A percentile compares a stretch with the other conserved stretches of the same genome.
Conservation (phyloP, 2,113 vertebrate species). For the Dipodomys merriami region DNA sequence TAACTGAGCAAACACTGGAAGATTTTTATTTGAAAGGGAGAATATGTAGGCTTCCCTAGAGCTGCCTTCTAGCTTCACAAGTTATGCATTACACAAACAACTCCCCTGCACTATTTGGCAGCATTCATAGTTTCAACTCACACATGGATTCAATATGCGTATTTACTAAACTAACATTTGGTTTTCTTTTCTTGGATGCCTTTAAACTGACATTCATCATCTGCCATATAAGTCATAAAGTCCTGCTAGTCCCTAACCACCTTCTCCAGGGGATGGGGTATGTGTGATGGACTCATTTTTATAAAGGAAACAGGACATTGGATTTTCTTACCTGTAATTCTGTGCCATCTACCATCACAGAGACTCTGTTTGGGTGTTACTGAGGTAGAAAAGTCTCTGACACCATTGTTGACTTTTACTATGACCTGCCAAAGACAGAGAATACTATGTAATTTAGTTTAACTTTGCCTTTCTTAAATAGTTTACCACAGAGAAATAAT, state of each 20-base stretch:
- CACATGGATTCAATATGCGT: background rate
- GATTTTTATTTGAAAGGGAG: slow-evolving; percentile 29
- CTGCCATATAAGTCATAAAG: background rate
- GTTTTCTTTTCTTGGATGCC: background rate
- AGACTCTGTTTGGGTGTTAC: slow-evolving; percentile 89
- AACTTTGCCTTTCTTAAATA: slow-evolving; percentile 25
- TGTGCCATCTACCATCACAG: slow-evolving; percentile 94
- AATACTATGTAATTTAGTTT: background rate
- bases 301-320: background rate
- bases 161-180: background rate
- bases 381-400: slow-evolving; percentile 91
- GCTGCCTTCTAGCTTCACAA: background rate
- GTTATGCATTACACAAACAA: background rate
- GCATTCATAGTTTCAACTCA: slow-evolving; percentile 32
- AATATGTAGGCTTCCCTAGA: background rate
- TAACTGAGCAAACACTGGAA: background rate
- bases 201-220: background rate
- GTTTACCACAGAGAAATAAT: slow-evolving; percentile 4
- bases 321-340: slow-evolving; percentile 90
- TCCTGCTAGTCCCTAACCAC: background rate
- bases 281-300: background rate
- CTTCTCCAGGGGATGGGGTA: background rate
- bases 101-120: background rate
- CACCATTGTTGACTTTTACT: slow-evolving; percentile 91
- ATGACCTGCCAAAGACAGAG: slow-evolving; percentile 87